A percentile compares a stretch with the other conserved stretches of the same genome.
Evolutionary conservation across 2,888 invertebrate species (phyloP).

Genomic region (Danaus chrysippus): DNA sequence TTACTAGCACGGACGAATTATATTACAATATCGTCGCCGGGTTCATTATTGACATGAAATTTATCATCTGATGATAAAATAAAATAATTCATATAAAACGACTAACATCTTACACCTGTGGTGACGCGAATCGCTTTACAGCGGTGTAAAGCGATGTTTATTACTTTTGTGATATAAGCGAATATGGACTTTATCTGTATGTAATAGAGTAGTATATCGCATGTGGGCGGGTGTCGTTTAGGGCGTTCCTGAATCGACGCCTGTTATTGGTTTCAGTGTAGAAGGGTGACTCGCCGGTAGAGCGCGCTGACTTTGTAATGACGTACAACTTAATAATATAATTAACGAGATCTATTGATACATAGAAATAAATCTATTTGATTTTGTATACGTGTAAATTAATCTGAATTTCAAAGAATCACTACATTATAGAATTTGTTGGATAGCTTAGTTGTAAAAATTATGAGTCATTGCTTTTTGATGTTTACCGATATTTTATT

Average conservation of each 20-base stretch:
- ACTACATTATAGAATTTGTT: too few relatives aligned
- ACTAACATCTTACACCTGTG: slow-evolving; percentile 36
- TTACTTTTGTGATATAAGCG: slow-evolving; percentile 35
- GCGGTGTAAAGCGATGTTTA: slow-evolving; percentile 47
- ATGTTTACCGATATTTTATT: too few relatives aligned
- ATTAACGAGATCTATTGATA: not conserved
- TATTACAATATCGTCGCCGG: too few relatives aligned
- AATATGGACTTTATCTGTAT: slow-evolving; percentile 29
- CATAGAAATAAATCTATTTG: not conserved
- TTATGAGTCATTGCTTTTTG: too few relatives aligned
- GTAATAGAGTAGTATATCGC: slow-evolving; percentile 38
- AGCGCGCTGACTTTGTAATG: slow-evolving; percentile 59
- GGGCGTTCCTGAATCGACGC: slow-evolving; percentile 70
- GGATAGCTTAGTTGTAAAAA: too few relatives aligned
- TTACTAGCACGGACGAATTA: not conserved
- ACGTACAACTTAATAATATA: slow-evolving; percentile 36
- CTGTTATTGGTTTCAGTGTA: slow-evolving; percentile 73
- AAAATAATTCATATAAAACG: slow-evolving; percentile 14
- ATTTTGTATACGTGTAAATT: too few relatives aligned
- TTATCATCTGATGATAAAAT: too few relatives aligned
- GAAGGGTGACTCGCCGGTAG: slow-evolving; percentile 63
- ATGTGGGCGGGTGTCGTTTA: slow-evolving; percentile 40
- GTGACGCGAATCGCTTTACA: slow-evolving; percentile 37
- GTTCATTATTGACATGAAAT: too few relatives aligned
- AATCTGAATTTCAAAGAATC: too few relatives aligned